Percentiles rank a stretch among this genome's conserved stretches.
phyloP scores from a whole-genome alignment of 2,113 vertebrate genomes.

The Eulemur macaco region DNA sequence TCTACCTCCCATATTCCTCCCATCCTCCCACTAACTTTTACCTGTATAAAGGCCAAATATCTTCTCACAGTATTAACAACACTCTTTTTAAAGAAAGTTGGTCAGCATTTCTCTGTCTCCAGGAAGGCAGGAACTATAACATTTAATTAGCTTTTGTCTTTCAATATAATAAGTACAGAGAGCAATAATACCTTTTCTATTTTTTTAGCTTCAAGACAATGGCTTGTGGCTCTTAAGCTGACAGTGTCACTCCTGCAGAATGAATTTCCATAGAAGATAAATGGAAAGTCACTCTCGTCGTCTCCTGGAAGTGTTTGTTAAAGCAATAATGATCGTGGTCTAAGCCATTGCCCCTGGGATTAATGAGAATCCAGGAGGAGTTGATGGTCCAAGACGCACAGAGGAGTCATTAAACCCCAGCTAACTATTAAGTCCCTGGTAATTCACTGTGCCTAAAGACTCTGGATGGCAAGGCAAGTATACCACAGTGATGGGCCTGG shows the following conservation, averaged over 20 bases:
- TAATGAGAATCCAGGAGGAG: constrained; percentile 68
- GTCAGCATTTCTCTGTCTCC: constrained; percentile 43
- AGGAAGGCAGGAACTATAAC: constrained; percentile 57
- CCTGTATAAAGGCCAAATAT: neutral
- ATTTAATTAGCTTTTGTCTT: constrained; percentile 75
- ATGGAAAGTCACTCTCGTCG: constrained; percentile 71
- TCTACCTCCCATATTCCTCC: neutral
- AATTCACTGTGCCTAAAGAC: constrained; percentile 56
- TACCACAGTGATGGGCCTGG: constrained; percentile 6
- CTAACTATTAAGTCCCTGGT: constrained; percentile 65
- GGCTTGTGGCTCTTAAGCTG: constrained; percentile 67
- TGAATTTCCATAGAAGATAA: constrained; percentile 73
- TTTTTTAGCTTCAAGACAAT: constrained; percentile 53
- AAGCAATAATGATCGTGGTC: constrained; percentile 70
- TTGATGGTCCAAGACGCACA: constrained; percentile 59
- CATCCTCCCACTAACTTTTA: neutral
- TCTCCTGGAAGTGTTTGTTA: constrained; percentile 75
- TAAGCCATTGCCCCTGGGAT: constrained; percentile 66
- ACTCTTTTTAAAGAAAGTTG: constrained; percentile 44
- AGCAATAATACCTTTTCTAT: neutral
- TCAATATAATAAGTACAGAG: constrained; percentile 54
- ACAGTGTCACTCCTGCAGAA: constrained; percentile 71
- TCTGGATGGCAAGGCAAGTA: neutral
- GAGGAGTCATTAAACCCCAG: constrained; percentile 58
- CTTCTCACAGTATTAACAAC: constrained; percentile 10